Evolutionary conservation across 53 echinoderm and acorn worm species (phyloP), one percentile per base, ranked within the genome.

Genomic region (Antedon mediterranea): DNA sequence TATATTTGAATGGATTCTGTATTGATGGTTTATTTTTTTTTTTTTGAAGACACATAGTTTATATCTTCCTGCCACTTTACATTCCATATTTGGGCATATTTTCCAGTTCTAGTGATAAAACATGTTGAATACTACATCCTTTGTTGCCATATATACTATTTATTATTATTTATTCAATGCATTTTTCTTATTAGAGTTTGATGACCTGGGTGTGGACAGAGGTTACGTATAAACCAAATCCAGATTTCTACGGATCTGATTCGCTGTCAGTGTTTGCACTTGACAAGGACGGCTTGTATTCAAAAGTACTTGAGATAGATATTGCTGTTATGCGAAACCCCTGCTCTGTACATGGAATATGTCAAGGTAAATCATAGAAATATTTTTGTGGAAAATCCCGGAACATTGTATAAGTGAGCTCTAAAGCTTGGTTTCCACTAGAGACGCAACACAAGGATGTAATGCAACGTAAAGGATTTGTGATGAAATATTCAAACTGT

Each of bases 211-310:
- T 71, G 30, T 33, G 30, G 34, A n/a, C 82, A 23, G 34, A 74
- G 8, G 43, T 86, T 31, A 82, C 78, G 30, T 86, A 86, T 34
- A n/a, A 43, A 8, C 86, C 86, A 31, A 70, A 79, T 11, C 32
- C 28, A 20, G 78, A 82, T 71, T 82, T 57, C 70, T 73, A 82
- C 74, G 86, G 86, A 15, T 44, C 32, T 33, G 86, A 86, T 30
- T 76, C 43, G n/a, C 43, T 86, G 34, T 30, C 34, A 5, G 70
- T 86, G n/a, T 74, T 78, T 20, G 82, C 71, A 34, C 30, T 31
- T 14, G 86, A 86, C 72, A 28, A 30, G 29, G 43, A 32, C 31
- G 86, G 82, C 9, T 78, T 70, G 1, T 43, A 43, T 70, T 86
- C 86, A 32, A 78, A 82, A 31, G 71, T 78, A 0, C 34, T 82